A percentile compares a stretch with the other conserved stretches of the same genome.
phyloP scores from a whole-genome alignment of 2,888 invertebrate species.

The Drosophila pseudotakahashii region DNA sequence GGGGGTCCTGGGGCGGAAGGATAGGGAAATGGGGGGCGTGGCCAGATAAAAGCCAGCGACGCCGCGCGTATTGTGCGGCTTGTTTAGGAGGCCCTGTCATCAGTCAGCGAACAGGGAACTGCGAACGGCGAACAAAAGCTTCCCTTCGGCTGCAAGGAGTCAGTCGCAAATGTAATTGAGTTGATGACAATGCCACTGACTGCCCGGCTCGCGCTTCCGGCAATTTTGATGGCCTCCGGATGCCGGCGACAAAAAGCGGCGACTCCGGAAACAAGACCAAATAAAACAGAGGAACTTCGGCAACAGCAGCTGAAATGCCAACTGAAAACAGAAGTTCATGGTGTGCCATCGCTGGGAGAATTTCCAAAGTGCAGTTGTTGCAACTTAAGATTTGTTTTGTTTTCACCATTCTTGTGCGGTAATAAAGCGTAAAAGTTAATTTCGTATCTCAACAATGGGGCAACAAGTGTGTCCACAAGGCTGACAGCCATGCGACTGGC shows the following conservation, averaged over 20 bases:
- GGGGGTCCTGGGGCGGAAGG: conserved; percentile 7
- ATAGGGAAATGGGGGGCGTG: conserved; percentile 16
- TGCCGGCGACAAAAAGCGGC: conserved; percentile 59
- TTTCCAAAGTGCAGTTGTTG: conserved; percentile 36
- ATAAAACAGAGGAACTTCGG: conserved; percentile 37
- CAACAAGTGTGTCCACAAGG: conserved; percentile 47
- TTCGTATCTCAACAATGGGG: conserved; percentile 51
- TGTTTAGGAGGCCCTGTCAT: conserved; percentile 60
- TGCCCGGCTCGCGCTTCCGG: conserved; percentile 69
- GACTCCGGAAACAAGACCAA: conserved; percentile 20
- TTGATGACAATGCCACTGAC: conserved; percentile 63
- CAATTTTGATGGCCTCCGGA: conserved; percentile 72
- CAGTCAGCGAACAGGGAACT: conserved; percentile 51
- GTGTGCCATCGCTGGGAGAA: conserved; percentile 9
- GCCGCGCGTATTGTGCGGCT: conserved; percentile 66
- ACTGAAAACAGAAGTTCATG: conserved; percentile 29
- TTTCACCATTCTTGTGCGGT: conserved; percentile 67
- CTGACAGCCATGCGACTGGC: conserved; percentile 39
- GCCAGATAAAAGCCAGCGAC: conserved; percentile 64
- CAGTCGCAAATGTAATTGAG: conserved; percentile 71
- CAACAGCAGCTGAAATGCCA: conserved; percentile 6
- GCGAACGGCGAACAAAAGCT: conserved; percentile 48
- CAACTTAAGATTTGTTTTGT: conserved; percentile 64
- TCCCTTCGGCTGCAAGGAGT: conserved; percentile 38
- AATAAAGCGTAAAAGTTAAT: conserved; percentile 77